Percentiles rank a stretch among this genome's conserved stretches.
phyloP scores from a whole-genome alignment of 2,113 vertebrate genomes.

The Muscicapa adusta region DNA sequence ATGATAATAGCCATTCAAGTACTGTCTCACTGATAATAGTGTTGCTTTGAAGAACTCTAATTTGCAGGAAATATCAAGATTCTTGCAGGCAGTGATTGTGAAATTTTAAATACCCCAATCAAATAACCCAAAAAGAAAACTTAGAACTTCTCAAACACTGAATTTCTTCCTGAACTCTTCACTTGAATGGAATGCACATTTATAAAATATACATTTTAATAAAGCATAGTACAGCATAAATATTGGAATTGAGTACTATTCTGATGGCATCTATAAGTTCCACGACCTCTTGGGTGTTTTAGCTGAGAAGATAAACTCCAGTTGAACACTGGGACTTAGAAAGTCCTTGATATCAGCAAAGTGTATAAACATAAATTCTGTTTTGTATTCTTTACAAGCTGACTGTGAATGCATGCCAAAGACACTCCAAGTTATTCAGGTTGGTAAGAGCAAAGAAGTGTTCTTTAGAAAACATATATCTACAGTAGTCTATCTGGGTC shows the following conservation, averaged over 20 bases:
- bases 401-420: background rate
- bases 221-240: background rate
- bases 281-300: background rate
- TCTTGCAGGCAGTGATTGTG: background rate
- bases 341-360: background rate
- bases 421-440: background rate
- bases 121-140: background rate
- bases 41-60: background rate
- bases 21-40: background rate
- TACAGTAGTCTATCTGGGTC: background rate
- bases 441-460: background rate
- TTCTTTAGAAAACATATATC: background rate
- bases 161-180: background rate
- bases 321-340: background rate
- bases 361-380: background rate
- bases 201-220: background rate
- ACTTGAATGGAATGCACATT: background rate
- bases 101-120: background rate
- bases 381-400: background rate
- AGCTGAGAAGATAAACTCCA: background rate
- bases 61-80: background rate
- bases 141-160: background rate
- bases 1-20: background rate
- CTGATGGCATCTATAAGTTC: accelerated
- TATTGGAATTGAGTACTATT: background rate